phyloP scores from a whole-genome alignment of 2,797 vertebrate species.

The Lepilemur ruficaudatus region DNA sequence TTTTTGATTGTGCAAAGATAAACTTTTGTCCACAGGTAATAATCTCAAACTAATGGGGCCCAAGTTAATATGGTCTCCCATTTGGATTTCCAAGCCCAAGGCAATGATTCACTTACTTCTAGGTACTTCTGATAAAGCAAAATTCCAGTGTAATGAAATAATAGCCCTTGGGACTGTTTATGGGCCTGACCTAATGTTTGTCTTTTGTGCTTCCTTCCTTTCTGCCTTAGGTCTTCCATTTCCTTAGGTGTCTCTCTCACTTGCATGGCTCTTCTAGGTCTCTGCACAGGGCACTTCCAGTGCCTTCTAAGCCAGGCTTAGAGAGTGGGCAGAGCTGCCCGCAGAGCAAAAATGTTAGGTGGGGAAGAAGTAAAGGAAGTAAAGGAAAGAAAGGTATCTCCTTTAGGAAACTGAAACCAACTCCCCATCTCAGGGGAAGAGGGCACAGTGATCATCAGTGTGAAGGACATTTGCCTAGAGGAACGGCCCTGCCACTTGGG shows the following conservation, averaged over 20 bases:
- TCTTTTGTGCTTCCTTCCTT: not conserved
- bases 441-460: not conserved
- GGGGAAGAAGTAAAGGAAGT: not conserved
- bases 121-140: conserved; percentile 10
- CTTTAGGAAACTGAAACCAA: not conserved
- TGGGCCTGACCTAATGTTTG: not conserved
- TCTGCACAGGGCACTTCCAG: not conserved
- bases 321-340: not conserved
- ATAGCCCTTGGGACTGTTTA: not conserved
- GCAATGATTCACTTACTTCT: not conserved
- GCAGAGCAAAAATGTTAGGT: not conserved
- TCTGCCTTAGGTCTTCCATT: not conserved
- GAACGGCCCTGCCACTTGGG: not conserved
- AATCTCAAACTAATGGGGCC: not conserved
- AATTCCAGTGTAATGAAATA: not conserved
- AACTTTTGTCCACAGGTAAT: conserved; percentile 40
- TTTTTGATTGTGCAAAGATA: conserved; percentile 26
- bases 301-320: not conserved
- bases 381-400: not conserved
- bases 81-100: conserved; percentile 13
- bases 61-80: not conserved
- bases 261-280: not conserved
- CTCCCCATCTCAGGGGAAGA: not conserved
- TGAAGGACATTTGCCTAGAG: not conserved
- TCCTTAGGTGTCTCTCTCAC: not conserved